Evolutionary conservation across 1,140 invertebrate species (phyloP), one percentile per base, ranked within the genome.

Genomic region (Formica exsecta): DNA sequence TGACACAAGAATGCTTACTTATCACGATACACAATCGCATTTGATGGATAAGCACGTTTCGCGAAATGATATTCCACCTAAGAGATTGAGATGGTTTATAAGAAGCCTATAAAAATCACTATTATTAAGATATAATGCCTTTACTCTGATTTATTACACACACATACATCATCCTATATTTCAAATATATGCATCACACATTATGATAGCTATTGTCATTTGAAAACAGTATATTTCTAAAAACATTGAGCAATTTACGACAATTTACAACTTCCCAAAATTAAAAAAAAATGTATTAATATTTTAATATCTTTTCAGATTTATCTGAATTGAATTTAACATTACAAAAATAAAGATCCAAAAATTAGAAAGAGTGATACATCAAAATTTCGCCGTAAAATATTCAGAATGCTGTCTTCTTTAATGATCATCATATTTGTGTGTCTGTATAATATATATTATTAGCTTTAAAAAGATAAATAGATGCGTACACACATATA

Each of bases 101-200:
- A 29, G 25, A 29, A 29, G 0, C 25, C n/a, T 9, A 29, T n/a
- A 80, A 32, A 3, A 80, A 57, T 70, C 9, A 57, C 1, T 29
- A 44, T 66, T 79, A 79, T 79, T 38, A 36, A 70, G 32, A 57
- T 13, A 68, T 68, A 25, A 13, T n/a, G 6, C 8, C 38, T 51
- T 57, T 70, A 7, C 0, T 68, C 2, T 25, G 5, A 79, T 54
- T 38, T 11, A n/a, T 70, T 80, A 16, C 44, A 32, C 32, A 32
- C 32, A 32, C 32, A 32, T 32, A 32, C 3, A 25, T 79, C 44
- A 68, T 64, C 3, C 16, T 7, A 2, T 65, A 19, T 66, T 25
- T 13, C 6, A 48, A 79, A 36, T 11, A 57, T n/a, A 36, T 51
- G 19, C 13, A 32, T 32, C 3, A 38, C 13, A 16, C 36, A 38